A percentile compares a stretch with the other conserved stretches of the same genome.
Conservation (phyloP, 2,797 vertebrate genomes). For the Onychomys torridus region DNA sequence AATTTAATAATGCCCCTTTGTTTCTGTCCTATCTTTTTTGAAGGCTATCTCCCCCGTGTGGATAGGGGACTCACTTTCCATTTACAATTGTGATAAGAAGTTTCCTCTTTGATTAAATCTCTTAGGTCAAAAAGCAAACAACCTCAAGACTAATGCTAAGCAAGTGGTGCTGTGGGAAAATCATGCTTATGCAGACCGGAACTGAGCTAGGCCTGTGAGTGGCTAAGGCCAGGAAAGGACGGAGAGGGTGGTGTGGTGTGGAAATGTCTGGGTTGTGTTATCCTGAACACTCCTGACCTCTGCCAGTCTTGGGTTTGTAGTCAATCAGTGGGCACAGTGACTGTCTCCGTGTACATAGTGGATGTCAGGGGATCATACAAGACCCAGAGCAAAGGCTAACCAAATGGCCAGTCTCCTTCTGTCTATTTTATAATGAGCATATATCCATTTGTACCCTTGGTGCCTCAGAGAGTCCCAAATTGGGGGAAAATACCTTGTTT, state of each 20-base stretch:
- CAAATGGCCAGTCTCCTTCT: too few relatives aligned
- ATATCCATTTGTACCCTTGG: background rate
- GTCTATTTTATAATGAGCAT: background rate
- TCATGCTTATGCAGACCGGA: background rate
- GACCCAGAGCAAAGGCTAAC: background rate
- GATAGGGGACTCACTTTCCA: slow-evolving; percentile 2
- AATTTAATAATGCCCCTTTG: background rate
- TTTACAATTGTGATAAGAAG: background rate
- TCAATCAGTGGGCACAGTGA: background rate
- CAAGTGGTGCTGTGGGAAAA: background rate
- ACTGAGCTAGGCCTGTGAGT: background rate
- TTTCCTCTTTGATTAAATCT: slow-evolving; percentile 53
- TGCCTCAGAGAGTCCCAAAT: background rate
- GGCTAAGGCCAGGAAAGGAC: background rate
- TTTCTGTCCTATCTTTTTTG: slow-evolving; percentile 11
- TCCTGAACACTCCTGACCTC: background rate
- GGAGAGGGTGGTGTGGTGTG: too few relatives aligned
- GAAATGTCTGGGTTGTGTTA: background rate
- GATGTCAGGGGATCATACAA: background rate
- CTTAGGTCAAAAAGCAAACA: slow-evolving; percentile 16
- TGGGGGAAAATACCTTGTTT: background rate
- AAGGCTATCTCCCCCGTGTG: background rate
- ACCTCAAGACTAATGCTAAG: slow-evolving; percentile 25
- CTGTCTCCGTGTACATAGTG: background rate
- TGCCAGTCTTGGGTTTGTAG: background rate